Evolutionary conservation across 1,140 invertebrate species (phyloP).

Genomic region (Drosophila pandora): DNA sequence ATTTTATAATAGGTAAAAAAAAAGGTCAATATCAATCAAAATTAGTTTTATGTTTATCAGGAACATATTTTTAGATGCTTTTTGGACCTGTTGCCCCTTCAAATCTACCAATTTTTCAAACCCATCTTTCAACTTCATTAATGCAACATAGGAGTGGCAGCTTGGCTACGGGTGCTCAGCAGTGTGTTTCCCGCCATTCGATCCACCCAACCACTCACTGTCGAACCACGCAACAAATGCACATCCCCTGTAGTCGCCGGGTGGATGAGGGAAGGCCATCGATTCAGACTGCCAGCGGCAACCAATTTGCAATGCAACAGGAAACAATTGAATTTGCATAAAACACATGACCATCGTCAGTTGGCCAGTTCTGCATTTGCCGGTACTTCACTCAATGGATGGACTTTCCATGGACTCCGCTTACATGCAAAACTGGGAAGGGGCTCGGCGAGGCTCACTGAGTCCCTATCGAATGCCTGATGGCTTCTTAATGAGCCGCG

Average conservation of each 20-base stretch:
- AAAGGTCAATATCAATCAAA: too few relatives aligned
- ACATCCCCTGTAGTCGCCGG: slow-evolving; percentile 21
- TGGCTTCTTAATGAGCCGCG: slow-evolving; percentile 73
- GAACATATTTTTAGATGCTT: too few relatives aligned
- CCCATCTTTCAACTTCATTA: too few relatives aligned
- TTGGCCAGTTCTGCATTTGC: slow-evolving; percentile 45
- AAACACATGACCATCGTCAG: slow-evolving; percentile 71
- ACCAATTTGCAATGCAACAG: slow-evolving; percentile 74
- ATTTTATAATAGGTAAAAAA: too few relatives aligned
- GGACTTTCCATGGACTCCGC: slow-evolving; percentile 23
- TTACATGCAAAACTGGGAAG: slow-evolving; percentile 1
- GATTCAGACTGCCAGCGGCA: slow-evolving; percentile 46
- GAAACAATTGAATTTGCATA: slow-evolving; percentile 81
- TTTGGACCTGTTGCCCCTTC: too few relatives aligned
- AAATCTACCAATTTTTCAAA: too few relatives aligned
- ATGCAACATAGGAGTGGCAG: too few relatives aligned
- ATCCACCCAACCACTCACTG: slow-evolving; percentile 1
- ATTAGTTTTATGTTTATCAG: neutral
- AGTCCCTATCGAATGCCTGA: slow-evolving; percentile 37
- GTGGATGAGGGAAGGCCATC: slow-evolving; percentile 5
- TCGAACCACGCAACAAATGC: slow-evolving; percentile 33
- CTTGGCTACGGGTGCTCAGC: too few relatives aligned
- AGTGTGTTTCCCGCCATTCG: too few relatives aligned
- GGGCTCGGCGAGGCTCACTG: neutral
- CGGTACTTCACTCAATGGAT: slow-evolving; percentile 45